phyloP scores from a whole-genome alignment of 2,888 invertebrate species.

The Entomobrya proxima region DNA sequence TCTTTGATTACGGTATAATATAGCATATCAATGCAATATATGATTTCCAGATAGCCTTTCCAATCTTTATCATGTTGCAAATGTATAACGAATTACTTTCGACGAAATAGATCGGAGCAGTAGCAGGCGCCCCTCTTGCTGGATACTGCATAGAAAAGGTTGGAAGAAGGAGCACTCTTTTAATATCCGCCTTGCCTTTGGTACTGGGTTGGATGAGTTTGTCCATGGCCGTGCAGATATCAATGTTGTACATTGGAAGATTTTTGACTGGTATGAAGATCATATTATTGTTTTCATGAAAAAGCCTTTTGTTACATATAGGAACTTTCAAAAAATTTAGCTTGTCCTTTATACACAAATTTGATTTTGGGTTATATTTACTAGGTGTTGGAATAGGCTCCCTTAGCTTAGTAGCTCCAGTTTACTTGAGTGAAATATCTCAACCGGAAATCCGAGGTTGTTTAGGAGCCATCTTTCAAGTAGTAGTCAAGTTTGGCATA shows the following conservation, averaged over 20 bases:
- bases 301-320: too few species aligned
- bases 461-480: slow-evolving; percentile 87
- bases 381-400: slow-evolving; percentile 77
- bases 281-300: not conserved
- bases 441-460: slow-evolving; percentile 87
- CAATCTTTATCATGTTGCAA: not conserved
- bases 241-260: slow-evolving; percentile 65
- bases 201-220: slow-evolving; percentile 82
- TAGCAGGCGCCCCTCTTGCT: slow-evolving; percentile 69
- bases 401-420: slow-evolving; percentile 77
- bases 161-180: slow-evolving; percentile 80
- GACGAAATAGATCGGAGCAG: slow-evolving; percentile 60
- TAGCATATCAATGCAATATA: not conserved
- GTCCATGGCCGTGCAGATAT: slow-evolving; percentile 78
- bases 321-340: too few species aligned
- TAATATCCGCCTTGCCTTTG: slow-evolving; percentile 80
- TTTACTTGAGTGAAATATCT: slow-evolving; percentile 78
- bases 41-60: not conserved
- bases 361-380: too few species aligned
- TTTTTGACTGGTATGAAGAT: slow-evolving; percentile 65
- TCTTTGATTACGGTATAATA: slow-evolving; percentile 78
- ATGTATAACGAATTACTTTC: not conserved
- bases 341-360: too few species aligned
- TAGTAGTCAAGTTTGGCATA: slow-evolving; percentile 85
- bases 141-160: slow-evolving; percentile 79